Percentiles rank a stretch among this genome's conserved stretches.
phyloP scores from a whole-genome alignment of 2,888 invertebrate species.

The Xestoiulus laeticollis region DNA sequence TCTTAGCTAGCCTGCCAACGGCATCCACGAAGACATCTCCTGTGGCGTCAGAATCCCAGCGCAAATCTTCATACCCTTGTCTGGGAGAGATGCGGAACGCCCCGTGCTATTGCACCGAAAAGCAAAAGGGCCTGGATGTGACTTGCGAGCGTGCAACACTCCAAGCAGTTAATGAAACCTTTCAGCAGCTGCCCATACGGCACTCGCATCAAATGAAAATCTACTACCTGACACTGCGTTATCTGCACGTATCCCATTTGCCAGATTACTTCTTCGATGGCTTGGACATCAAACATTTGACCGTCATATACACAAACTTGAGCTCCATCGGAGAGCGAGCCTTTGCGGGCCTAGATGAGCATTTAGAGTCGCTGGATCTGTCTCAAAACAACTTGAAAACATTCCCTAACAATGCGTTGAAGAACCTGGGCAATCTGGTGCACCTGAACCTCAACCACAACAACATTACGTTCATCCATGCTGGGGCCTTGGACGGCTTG shows the following conservation, averaged over 20 bases:
- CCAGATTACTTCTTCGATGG: constrained; percentile 81
- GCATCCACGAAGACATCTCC: neutral
- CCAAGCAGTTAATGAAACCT: constrained; percentile 71
- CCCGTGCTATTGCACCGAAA: constrained; percentile 85
- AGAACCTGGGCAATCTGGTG: constrained; percentile 81
- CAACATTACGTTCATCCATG: constrained; percentile 79
- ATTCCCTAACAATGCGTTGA: constrained; percentile 82
- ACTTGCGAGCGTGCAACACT: constrained; percentile 87
- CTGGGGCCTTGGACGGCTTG: constrained; percentile 84
- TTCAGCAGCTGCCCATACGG: constrained; percentile 56
- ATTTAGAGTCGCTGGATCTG: constrained; percentile 86
- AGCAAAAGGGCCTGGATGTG: constrained; percentile 82
- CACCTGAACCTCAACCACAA: constrained; percentile 92
- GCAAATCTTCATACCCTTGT: neutral
- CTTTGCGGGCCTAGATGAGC: constrained; percentile 79
- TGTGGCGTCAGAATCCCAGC: neutral
- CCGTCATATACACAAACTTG: constrained; percentile 85
- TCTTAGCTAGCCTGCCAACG: neutral
- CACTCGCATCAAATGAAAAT: constrained; percentile 54
- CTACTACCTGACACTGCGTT: constrained; percentile 82
- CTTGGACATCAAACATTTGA: constrained; percentile 85
- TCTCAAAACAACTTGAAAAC: constrained; percentile 81
- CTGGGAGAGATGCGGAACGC: neutral
- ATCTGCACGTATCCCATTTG: constrained; percentile 84
- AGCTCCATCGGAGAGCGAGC: constrained; percentile 88